These are phyloP conservation scores for Microtus richardsoni DNA, from an alignment of 2,113 vertebrate genomes.

Conservation along the genomic window DNA sequence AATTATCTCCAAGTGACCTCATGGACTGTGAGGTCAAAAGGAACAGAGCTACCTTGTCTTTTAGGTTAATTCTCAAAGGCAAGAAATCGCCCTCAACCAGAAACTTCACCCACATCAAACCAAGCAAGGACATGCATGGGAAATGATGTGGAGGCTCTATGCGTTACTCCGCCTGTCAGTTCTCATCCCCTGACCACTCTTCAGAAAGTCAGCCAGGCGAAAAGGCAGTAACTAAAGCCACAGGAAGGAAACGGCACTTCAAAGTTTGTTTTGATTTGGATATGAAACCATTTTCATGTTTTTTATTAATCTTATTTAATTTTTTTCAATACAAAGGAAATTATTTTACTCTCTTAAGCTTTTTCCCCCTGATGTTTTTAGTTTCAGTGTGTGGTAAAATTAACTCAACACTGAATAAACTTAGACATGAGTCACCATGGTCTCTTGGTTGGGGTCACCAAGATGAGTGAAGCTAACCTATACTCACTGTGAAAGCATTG, in stretches of 20 bases:
- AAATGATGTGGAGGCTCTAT: not conserved
- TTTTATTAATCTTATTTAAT: not conserved
- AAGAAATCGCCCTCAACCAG: not conserved
- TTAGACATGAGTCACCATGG: not conserved
- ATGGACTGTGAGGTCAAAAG: not conserved
- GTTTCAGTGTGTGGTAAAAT: not conserved
- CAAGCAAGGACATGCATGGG: not conserved
- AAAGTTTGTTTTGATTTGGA: conserved; percentile 15
- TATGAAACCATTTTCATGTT: not conserved
- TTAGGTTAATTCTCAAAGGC: conserved; percentile 10
- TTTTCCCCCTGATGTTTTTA: not conserved
- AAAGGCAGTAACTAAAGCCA: not conserved
- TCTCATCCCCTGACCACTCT: not conserved
- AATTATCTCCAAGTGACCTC: not conserved
- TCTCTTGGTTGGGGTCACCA: not conserved
- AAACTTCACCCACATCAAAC: not conserved
- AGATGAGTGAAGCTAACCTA: not conserved
- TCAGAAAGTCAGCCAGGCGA: conserved; percentile 30
- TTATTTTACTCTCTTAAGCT: not conserved
- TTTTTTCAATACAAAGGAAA: not conserved
- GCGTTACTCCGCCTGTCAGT: not conserved
- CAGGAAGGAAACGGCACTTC: not conserved
- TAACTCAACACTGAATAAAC: conserved; percentile 3
- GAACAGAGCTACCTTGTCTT: not conserved
- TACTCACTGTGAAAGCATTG: not conserved